These are phyloP conservation scores for Serinus canaria DNA, from an alignment of 2,113 vertebrate genomes.

Conservation along the genomic window DNA sequence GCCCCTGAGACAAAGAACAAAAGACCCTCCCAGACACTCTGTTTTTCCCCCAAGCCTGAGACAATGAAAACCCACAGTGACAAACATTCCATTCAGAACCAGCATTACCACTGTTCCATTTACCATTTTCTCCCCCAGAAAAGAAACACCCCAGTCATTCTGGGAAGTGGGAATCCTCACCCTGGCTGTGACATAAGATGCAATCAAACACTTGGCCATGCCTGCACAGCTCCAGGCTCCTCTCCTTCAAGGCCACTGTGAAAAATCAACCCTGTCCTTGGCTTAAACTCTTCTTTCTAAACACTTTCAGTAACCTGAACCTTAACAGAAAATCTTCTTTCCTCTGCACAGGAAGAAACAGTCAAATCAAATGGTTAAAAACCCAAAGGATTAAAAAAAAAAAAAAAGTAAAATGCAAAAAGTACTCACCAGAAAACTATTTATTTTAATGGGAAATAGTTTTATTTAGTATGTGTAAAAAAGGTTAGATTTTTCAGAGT, in stretches of 20 bases:
- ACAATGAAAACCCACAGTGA: neutral
- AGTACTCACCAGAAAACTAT: neutral
- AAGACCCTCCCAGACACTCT: neutral
- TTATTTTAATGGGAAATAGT: neutral
- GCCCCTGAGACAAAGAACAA: neutral
- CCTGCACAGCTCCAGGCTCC: neutral
- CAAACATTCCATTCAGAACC: fast-evolving
- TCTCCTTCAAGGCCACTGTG: neutral
- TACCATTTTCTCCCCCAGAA: neutral
- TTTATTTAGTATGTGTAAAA: neutral
- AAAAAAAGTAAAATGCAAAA: neutral
- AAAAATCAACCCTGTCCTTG: neutral
- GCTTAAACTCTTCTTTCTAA: neutral
- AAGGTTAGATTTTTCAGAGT: neutral
- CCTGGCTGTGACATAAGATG: neutral
- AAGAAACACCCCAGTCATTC: neutral
- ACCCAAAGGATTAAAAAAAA: neutral
- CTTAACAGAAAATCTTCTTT: neutral
- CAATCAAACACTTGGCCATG: neutral
- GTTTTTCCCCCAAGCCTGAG: neutral
- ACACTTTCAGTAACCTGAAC: neutral
- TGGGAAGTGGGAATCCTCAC: neutral
- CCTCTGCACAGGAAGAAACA: neutral
- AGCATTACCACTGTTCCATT: neutral
- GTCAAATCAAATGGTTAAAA: neutral